Base-by-base conservation (phyloP, 2,797 vertebrate species). In the Gobionotothen gibberifrons region DNA sequence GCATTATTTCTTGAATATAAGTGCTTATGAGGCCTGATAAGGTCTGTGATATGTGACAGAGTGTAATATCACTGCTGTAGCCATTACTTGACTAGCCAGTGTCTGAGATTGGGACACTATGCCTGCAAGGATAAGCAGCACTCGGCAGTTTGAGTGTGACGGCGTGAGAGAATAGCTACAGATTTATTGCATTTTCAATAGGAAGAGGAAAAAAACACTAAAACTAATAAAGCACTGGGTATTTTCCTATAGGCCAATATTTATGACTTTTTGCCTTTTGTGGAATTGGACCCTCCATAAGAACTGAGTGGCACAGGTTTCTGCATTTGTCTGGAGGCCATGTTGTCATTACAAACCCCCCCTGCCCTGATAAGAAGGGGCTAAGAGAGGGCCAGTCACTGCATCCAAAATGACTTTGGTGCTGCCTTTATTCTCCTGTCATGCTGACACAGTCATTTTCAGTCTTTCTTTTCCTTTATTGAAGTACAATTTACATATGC, bases 151-250 rank as follows among this genome's bases (percentile, higher is more conserved):
- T 81, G 74, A 79, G 74, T 83, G 74, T 82, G 80, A 84, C 70
- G 26, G 66, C 69, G 54, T 75, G 79, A 86, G 77, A 83, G 76
- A 84, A 91, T 82, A 90, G 85, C 67, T 80, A 60, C 73, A 76
- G 72, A 90, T 92, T 92, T 94, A 94, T 95, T 93, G 90, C 85
- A 92, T 92, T 90, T 92, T 89, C 87, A 92, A 85, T 85, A 82
- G 89, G 83, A 86, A 88, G 85, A 81, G 58, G 42, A 11, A 2
- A 4, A 70, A 70, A 54, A 74, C 49, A 77, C 43, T 78, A 39
- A 77, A 81, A 74, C 82, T 93, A 93, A 93, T 92, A 89, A 88
- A 90, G 84, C 13, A 76, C 65, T 69, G 80, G 91, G 82, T 87
- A 83, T 92, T 93, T 89, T 91, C 80, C 87, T 92, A 65, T 74